These are phyloP conservation scores for Martes martes DNA, from an alignment of 2,113 vertebrate species.

Conservation along the genomic window DNA sequence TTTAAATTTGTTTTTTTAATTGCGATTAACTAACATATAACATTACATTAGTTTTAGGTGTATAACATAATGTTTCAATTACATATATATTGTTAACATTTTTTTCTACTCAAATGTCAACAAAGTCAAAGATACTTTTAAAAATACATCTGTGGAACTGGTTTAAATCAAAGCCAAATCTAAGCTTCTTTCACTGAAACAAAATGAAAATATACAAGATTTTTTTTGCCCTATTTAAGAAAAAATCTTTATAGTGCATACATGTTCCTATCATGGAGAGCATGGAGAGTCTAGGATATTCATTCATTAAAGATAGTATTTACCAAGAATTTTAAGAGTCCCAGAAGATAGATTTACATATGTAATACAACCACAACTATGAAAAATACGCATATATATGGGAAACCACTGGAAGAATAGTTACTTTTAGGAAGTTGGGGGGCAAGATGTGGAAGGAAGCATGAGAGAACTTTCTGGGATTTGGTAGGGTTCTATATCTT, in stretches of 20 bases:
- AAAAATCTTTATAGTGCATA: not conserved
- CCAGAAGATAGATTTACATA: not conserved
- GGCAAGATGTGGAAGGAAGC: not conserved
- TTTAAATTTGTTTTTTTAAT: not conserved
- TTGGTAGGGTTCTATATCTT: not conserved
- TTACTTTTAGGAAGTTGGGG: not conserved
- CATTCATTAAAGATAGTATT: not conserved
- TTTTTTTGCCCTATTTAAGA: not conserved
- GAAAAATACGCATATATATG: not conserved
- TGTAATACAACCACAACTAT: not conserved
- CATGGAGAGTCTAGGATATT: not conserved
- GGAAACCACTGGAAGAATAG: not conserved
- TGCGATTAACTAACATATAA: not conserved
- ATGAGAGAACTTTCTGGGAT: not conserved
- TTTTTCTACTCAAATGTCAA: not conserved
- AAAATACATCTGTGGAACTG: not conserved
- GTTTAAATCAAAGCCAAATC: slow-evolving; percentile 15
- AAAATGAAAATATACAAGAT: slow-evolving; percentile 29
- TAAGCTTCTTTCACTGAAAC: not conserved
- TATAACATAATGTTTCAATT: not conserved
- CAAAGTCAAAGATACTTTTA: not conserved
- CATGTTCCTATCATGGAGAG: not conserved
- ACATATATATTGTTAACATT: not conserved
- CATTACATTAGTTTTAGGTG: not conserved
- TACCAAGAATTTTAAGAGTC: not conserved